Conservation (phyloP, 2,797 vertebrate species). For the Typhlichthys eigenmanni region DNA sequence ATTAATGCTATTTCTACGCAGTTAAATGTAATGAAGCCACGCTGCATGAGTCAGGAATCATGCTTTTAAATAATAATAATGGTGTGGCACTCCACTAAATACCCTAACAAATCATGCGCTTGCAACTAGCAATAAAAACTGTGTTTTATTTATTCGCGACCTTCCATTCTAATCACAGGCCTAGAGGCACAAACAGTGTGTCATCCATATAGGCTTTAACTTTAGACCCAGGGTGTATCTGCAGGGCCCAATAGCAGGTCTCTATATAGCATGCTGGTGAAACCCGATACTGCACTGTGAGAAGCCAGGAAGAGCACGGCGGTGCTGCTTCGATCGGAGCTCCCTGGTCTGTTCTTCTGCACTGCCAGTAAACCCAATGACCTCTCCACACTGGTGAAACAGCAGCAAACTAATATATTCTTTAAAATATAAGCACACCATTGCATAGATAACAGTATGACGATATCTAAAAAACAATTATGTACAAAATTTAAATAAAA, state of each 20-base stretch:
- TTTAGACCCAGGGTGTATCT: slow-evolving; percentile 29
- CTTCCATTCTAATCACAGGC: not conserved
- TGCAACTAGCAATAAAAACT: too few species aligned
- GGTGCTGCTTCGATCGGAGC: slow-evolving; percentile 29
- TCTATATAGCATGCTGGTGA: slow-evolving; percentile 23
- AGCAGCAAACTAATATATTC: not conserved
- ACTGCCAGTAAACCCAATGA: slow-evolving; percentile 21
- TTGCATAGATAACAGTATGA: too few species aligned
- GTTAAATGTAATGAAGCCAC: not conserved
- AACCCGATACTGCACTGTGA: slow-evolving; percentile 39
- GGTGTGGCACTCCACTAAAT: too few species aligned
- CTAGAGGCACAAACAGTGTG: slow-evolving; percentile 1
- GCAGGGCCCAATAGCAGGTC: slow-evolving; percentile 14
- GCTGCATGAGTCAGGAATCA: not conserved
- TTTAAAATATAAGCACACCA: too few species aligned
- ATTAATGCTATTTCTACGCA: not conserved
- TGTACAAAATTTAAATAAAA: too few species aligned
- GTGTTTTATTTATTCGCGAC: not conserved
- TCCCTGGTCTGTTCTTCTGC: slow-evolving; percentile 5
- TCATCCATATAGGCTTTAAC: slow-evolving; percentile 17
- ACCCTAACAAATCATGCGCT: too few species aligned
- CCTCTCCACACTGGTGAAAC: slow-evolving; percentile 13
- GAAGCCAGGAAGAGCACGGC: slow-evolving; percentile 30
- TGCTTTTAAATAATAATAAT: not conserved
- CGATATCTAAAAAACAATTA: too few species aligned